Percentiles rank a stretch among this genome's conserved stretches.
phyloP scores from a whole-genome alignment of 2,797 vertebrate genomes.

The Poeciliopsis paucimaculata region DNA sequence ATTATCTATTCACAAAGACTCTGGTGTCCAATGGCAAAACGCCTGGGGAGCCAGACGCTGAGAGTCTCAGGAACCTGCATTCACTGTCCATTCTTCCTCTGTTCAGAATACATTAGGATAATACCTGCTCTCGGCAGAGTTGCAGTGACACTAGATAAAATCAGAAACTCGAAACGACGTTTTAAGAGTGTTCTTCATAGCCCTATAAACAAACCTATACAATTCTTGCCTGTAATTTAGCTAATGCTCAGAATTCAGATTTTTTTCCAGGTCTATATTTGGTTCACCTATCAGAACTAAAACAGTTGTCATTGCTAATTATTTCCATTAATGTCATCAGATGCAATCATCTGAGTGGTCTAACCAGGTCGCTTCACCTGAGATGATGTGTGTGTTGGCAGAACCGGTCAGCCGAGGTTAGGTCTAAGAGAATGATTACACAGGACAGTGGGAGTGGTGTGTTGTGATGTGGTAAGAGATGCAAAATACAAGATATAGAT shows the following conservation, averaged over 20 bases:
- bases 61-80: slow-evolving; percentile 64
- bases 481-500: slow-evolving; percentile 39
- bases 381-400: slow-evolving; percentile 29
- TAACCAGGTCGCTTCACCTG: slow-evolving; percentile 34
- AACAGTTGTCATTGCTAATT: slow-evolving; percentile 23
- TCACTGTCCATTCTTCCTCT: slow-evolving; percentile 53
- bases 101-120: slow-evolving; percentile 65
- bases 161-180: neutral
- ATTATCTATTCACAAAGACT: slow-evolving; percentile 77
- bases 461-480: slow-evolving; percentile 32
- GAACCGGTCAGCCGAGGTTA: slow-evolving; percentile 42
- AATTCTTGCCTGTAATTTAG: neutral
- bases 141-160: neutral
- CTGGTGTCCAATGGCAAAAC: slow-evolving; percentile 62
- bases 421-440: slow-evolving; percentile 17
- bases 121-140: slow-evolving; percentile 33
- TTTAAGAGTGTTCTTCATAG: neutral
- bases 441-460: slow-evolving; percentile 9
- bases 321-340: slow-evolving; percentile 24
- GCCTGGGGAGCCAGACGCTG: slow-evolving; percentile 60
- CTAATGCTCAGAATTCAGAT: neutral
- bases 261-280: slow-evolving; percentile 20
- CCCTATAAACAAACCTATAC: neutral
- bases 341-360: slow-evolving; percentile 19
- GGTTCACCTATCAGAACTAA: slow-evolving; percentile 33